phyloP scores from a whole-genome alignment of 1,140 invertebrate genomes.

The Heliconius himera region DNA sequence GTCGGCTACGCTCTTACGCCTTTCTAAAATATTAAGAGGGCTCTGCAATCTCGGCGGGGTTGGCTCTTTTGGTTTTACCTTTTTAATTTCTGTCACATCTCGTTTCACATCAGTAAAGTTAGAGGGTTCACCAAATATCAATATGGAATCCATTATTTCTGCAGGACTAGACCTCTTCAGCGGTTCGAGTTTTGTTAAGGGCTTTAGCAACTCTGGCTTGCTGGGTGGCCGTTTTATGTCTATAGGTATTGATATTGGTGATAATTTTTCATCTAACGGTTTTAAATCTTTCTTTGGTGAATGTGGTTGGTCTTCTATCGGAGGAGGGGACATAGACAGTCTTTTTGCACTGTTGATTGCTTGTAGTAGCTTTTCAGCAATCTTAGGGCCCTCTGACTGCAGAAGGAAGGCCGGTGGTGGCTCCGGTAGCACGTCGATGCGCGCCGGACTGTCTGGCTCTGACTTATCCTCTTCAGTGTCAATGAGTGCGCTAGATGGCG shows the following conservation, averaged over 20 bases:
- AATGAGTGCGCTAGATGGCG: slow-evolving; percentile 78
- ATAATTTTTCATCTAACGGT: slow-evolving; percentile 55
- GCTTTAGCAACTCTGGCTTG: slow-evolving; percentile 60
- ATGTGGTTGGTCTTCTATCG: slow-evolving; percentile 58
- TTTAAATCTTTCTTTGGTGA: slow-evolving; percentile 65
- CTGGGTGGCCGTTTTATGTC: slow-evolving; percentile 47
- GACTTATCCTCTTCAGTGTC: slow-evolving; percentile 82
- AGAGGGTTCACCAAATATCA: slow-evolving; percentile 69
- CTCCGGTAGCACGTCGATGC: slow-evolving; percentile 76
- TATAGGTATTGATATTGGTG: slow-evolving; percentile 51
- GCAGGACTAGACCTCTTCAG: slow-evolving; percentile 56
- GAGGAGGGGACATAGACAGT: slow-evolving; percentile 73
- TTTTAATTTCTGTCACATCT: slow-evolving; percentile 63
- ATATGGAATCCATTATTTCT: slow-evolving; percentile 53
- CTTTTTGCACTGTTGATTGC: slow-evolving; percentile 81
- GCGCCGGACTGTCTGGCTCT: slow-evolving; percentile 80
- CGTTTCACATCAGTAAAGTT: slow-evolving; percentile 63
- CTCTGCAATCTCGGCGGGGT: slow-evolving; percentile 64
- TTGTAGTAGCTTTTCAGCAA: slow-evolving; percentile 83
- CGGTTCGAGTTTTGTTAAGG: slow-evolving; percentile 54
- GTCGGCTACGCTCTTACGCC: slow-evolving; percentile 69
- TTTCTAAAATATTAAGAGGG: slow-evolving; percentile 66
- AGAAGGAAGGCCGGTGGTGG: slow-evolving; percentile 75
- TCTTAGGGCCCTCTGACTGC: slow-evolving; percentile 81
- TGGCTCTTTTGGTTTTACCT: slow-evolving; percentile 63